Evolutionary conservation across 2,113 vertebrate species (phyloP).

Genomic region (Panthera uncia): DNA sequence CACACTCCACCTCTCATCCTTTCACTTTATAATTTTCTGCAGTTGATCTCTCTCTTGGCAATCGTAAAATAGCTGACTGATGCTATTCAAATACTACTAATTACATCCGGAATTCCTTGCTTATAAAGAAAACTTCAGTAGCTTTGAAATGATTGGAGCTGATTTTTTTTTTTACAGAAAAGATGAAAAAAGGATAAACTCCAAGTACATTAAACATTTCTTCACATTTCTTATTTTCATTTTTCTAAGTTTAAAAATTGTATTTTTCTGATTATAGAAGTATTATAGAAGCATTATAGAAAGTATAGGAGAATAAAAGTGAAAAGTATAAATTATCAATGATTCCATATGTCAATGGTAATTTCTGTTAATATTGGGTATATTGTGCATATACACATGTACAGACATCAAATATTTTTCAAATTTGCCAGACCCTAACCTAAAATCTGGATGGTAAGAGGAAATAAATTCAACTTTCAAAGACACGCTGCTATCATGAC

Average conservation of each 20-base stretch:
- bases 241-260: conserved; percentile 24
- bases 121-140: conserved; percentile 5
- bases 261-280: conserved; percentile 16
- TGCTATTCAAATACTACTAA: not conserved
- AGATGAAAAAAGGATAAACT: not conserved
- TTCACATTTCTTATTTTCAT: not conserved
- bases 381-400: not conserved
- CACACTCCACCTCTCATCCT: not conserved
- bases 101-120: not conserved
- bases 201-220: not conserved
- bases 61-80: not conserved
- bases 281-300: not conserved
- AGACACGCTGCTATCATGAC: not conserved
- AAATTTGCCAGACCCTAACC: not conserved
- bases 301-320: conserved; percentile 27
- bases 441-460: not conserved
- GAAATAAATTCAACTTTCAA: not conserved
- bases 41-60: not conserved
- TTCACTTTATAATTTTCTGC: not conserved
- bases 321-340: not conserved
- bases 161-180: not conserved
- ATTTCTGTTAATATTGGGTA: not conserved
- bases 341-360: not conserved
- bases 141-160: not conserved
- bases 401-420: not conserved